Conservation (phyloP, 2,888 invertebrate genomes). For the Phortica okadai region DNA sequence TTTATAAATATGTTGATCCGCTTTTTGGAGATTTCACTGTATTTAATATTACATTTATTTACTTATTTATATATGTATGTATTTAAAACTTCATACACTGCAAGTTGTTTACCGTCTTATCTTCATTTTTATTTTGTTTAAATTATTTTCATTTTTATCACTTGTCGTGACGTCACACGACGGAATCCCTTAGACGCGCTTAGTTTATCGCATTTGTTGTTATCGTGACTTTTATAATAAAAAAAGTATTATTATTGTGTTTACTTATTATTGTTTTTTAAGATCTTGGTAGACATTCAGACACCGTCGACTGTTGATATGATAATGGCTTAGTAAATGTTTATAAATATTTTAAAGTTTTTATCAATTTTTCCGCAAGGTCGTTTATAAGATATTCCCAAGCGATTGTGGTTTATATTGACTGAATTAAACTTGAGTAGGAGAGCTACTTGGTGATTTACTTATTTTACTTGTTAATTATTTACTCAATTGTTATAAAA, state of each 20-base stretch:
- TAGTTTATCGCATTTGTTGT: conserved; percentile 35
- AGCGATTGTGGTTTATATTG: not conserved
- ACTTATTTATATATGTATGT: conserved; percentile 42
- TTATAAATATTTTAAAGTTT: not conserved
- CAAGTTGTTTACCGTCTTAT: conserved; percentile 66
- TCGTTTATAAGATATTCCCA: not conserved
- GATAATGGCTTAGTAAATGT: not conserved
- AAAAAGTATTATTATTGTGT: conserved; percentile 15
- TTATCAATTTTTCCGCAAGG: conserved; percentile 4
- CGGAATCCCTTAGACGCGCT: conserved; percentile 45
- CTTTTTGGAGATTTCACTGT: not conserved
- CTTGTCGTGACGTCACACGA: conserved; percentile 52
- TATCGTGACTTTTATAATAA: conserved; percentile 24
- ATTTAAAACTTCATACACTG: conserved; percentile 4
- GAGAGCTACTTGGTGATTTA: too few relatives aligned
- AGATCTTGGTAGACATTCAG: not conserved
- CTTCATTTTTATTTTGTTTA: conserved; percentile 45
- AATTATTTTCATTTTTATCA: conserved; percentile 59
- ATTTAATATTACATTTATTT: not conserved
- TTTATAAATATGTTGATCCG: too few relatives aligned
- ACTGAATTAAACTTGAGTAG: not conserved
- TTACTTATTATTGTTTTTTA: conserved; percentile 26
- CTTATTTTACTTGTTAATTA: too few relatives aligned
- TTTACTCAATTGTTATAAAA: too few relatives aligned
- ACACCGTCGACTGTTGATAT: not conserved